These are phyloP conservation scores for Oreochromis spilurus DNA, from an alignment of 2,113 vertebrate genomes.

Conservation along the genomic window DNA sequence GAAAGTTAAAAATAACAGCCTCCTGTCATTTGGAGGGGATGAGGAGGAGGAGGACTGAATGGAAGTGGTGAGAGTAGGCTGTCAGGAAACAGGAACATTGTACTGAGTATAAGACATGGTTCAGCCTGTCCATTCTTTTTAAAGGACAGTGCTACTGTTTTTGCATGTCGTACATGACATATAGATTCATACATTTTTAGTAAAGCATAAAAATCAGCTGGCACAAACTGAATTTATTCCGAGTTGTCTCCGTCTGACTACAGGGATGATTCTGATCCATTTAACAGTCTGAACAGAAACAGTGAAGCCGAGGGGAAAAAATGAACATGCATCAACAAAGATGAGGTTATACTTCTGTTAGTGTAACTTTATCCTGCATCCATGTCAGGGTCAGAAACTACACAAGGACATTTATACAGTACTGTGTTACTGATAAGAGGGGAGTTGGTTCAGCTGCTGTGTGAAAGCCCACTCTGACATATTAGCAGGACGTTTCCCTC, in stretches of 20 bases:
- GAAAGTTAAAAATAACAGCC: slow-evolving; percentile 89
- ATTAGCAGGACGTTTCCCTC: background rate
- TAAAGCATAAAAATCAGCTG: background rate
- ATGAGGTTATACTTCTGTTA: background rate
- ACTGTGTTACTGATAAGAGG: background rate
- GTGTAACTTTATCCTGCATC: background rate
- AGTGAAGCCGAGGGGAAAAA: background rate
- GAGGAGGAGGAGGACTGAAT: slow-evolving; percentile 79
- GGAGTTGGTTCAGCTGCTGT: background rate
- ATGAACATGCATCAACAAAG: background rate
- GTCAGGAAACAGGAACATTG: background rate
- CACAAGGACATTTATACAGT: background rate
- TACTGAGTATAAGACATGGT: background rate
- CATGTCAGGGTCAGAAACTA: background rate
- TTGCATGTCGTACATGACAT: background rate
- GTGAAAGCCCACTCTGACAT: background rate
- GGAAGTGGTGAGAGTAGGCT: background rate
- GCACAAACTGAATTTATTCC: background rate
- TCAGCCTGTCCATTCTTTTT: background rate
- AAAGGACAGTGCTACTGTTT: background rate
- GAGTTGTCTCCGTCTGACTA: background rate
- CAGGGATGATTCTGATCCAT: background rate
- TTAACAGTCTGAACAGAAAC: background rate
- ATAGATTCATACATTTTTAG: background rate
- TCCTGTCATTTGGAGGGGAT: slow-evolving; percentile 90